Evolutionary conservation across 1,140 invertebrate species (phyloP), one percentile per base, ranked within the genome.

Genomic region (Sycobia sp.): DNA sequence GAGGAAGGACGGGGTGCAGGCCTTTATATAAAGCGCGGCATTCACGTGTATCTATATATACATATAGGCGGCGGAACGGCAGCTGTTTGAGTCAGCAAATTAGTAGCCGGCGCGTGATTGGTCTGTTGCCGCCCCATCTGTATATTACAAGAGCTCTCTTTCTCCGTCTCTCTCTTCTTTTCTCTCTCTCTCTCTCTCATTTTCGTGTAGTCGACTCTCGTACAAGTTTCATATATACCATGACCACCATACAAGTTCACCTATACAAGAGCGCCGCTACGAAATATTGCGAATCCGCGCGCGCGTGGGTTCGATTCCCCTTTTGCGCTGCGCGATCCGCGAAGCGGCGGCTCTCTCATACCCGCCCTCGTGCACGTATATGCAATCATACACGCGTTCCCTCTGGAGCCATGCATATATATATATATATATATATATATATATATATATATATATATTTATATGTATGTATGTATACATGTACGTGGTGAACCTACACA

Each of bases 51-150:
- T n/a, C n/a, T n/a, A n/a, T n/a, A n/a, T n/a, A n/a, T n/a, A n/a
- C 70, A 18, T 36, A 44, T 76, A 78, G 76, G 76, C 76, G 73
- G 74, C 72, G 73, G 76, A 80, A 79, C 80, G 77, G 80, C 80
- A 81, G 80, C 80, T 79, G 78, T 79, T 80, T 78, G 76, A 80
- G 74, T 69, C 34, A 46, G 62, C 80, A 81, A 82, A 82, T 82
- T 81, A 82, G 78, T 82, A 81, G 77, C 75, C 78, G 78, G 78
- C 75, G 73, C 77, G 76, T 81, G 80, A 82, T 82, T 81, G 80
- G 80, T 76, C 77, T 77, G 79, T 82, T 81, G 69, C 78, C 78
- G 79, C 78, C 79, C 78, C 76, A 73, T 76, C 71, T 73, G 74
- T 77, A 79, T 77, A 69, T 75, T 74, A 73, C 76, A 76, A 71